A percentile compares a stretch with the other conserved stretches of the same genome.
phyloP scores from a whole-genome alignment of 2,113 vertebrate genomes.

The Gnathonemus echidnorhynchus region DNA sequence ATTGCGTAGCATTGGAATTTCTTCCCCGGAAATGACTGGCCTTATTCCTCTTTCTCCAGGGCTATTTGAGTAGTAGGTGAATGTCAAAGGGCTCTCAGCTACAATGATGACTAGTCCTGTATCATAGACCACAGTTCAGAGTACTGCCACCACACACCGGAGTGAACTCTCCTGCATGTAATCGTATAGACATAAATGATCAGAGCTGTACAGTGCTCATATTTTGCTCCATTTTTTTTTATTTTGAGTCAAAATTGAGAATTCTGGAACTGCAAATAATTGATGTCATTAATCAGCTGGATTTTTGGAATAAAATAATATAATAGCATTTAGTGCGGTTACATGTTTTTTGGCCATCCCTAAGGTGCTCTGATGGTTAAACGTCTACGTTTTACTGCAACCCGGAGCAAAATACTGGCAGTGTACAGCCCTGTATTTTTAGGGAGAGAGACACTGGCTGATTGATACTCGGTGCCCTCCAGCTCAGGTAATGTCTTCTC shows the following conservation, averaged over 20 bases:
- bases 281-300: not conserved
- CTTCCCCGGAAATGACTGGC: not conserved
- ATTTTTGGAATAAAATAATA: not conserved
- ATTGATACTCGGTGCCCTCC: not conserved
- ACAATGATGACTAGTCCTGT: not conserved
- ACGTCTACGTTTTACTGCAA: not conserved
- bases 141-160: not conserved
- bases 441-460: not conserved
- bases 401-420: not conserved
- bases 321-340: not conserved
- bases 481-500: not conserved
- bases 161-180: not conserved
- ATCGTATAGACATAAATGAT: not conserved
- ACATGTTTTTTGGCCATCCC: not conserved
- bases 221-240: not conserved
- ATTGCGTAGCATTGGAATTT: not conserved
- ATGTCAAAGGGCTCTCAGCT: not conserved
- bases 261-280: not conserved
- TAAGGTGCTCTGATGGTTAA: not conserved
- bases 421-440: not conserved
- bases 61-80: not conserved
- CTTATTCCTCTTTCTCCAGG: not conserved
- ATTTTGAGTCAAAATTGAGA: not conserved
- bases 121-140: not conserved
- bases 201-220: not conserved